Base-by-base conservation (phyloP, 2,888 invertebrate genomes). In the Lithophane semibrunnea region DNA sequence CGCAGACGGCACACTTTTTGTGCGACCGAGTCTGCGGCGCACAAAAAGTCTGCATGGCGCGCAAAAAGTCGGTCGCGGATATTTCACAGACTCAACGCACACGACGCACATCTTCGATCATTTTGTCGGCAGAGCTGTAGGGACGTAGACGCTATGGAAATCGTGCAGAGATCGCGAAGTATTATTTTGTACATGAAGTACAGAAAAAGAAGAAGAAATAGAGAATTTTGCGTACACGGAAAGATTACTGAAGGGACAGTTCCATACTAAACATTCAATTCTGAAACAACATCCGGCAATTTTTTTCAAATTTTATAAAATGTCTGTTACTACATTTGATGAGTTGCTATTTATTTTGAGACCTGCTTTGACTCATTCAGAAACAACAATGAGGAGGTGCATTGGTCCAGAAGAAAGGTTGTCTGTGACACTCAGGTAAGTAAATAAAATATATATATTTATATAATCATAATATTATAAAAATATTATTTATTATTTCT, bases 341-440 rank as follows among this genome's bases (percentile, higher is more conserved):
- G n/a, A 71, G 63, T n/a, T 61, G 61, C 70, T 63, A 71, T 71
- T 71, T 63, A 66, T 66, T 66, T 66, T 66, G 0, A 66, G 65
- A 49, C 65, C 65, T 66, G 65, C 58, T 73, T 73, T 73, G 66
- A 73, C 65, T 49, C 47, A 63, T 66, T 66, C 47, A 49, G 18
- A 49, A 49, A 49, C 49, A 49, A 69, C 44, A 52, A 67, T 68
- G 68, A 73, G 54, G 56, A 56, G 24, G 56, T 69, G 68, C 56
- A 24, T 73, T 67, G 58, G 66, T 73, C 73, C 58, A 47, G 66
- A 66, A 66, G 66, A 72, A 72, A 72, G 72, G 44, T 64, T 72
- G 58, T 64, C 64, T 47, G 64, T 64, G 56, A 72, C 72, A 37
- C 49, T 72, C 63, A 72, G 54, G 64, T 72, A 72, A 64, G 72